Conservation (phyloP, 2,888 invertebrate species). For the Panzeria rudis region DNA sequence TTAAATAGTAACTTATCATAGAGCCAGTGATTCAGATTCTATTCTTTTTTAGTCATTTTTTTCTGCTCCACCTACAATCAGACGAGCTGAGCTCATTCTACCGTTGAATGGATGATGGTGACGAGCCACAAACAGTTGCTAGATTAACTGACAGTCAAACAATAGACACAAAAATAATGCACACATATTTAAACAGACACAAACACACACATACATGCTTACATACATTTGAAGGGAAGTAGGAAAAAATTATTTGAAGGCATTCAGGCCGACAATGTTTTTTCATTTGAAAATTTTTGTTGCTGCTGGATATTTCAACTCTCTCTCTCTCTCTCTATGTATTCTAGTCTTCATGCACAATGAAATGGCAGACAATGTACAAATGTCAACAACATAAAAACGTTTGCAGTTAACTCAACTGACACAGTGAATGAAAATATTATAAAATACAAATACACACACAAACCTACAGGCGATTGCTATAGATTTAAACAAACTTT, state of each 20-base stretch:
- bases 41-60: constrained; percentile 36
- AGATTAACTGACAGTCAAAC: constrained; percentile 72
- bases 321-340: too few relatives aligned
- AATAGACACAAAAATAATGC: constrained; percentile 51
- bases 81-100: constrained; percentile 47
- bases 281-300: constrained; percentile 40
- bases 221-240: background rate
- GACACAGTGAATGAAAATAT: constrained; percentile 72
- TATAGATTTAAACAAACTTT: constrained; percentile 33
- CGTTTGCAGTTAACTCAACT: constrained; percentile 72
- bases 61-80: constrained; percentile 63
- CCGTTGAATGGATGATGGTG: constrained; percentile 67
- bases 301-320: constrained; percentile 64
- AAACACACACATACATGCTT: background rate
- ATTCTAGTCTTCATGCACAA: constrained; percentile 73
- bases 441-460: constrained; percentile 37
- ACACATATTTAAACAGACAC: background rate
- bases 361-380: constrained; percentile 79
- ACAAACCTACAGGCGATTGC: background rate
- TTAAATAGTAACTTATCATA: constrained; percentile 71
- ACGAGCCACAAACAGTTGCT: constrained; percentile 71
- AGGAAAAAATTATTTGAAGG: constrained; percentile 21
- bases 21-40: constrained; percentile 63
- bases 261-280: constrained; percentile 64
- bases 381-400: constrained; percentile 78